phyloP scores from a whole-genome alignment of 1,140 invertebrate species.

The Bombus huntii region DNA sequence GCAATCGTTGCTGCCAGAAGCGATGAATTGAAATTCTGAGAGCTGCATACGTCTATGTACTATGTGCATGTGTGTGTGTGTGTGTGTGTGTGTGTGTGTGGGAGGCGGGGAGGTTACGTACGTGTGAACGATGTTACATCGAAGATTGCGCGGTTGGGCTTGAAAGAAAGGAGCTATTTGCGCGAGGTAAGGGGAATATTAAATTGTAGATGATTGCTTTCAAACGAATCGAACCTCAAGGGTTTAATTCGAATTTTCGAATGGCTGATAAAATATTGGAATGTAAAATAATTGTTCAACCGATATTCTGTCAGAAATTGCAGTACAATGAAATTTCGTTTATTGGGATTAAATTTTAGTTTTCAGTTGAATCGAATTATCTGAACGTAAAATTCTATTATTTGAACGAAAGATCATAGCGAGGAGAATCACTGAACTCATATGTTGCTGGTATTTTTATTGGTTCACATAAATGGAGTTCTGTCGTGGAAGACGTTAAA shows the following conservation, averaged over 20 bases:
- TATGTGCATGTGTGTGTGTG: too few species aligned
- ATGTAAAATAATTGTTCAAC: background rate
- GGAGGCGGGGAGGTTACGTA: too few species aligned
- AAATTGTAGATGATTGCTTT: background rate
- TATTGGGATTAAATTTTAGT: background rate
- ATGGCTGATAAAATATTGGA: background rate
- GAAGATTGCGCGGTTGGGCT: background rate
- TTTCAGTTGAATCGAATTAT: background rate
- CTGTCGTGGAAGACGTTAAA: background rate
- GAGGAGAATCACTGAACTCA: background rate
- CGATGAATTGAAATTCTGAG: slow-evolving; percentile 31
- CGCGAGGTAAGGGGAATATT: background rate
- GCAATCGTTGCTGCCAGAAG: slow-evolving; percentile 18
- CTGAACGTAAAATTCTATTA: background rate
- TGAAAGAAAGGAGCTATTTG: background rate
- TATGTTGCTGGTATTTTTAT: background rate
- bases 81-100: too few species aligned
- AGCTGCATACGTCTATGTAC: too few species aligned
- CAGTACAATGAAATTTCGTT: background rate
- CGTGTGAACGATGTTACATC: background rate
- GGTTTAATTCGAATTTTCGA: background rate
- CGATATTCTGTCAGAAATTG: background rate
- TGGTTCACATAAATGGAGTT: background rate
- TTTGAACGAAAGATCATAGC: background rate
- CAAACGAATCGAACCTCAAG: background rate